These are phyloP conservation scores for Sebastes taczanowskii DNA, from an alignment of 2,797 vertebrate species.

Conservation along the genomic window DNA sequence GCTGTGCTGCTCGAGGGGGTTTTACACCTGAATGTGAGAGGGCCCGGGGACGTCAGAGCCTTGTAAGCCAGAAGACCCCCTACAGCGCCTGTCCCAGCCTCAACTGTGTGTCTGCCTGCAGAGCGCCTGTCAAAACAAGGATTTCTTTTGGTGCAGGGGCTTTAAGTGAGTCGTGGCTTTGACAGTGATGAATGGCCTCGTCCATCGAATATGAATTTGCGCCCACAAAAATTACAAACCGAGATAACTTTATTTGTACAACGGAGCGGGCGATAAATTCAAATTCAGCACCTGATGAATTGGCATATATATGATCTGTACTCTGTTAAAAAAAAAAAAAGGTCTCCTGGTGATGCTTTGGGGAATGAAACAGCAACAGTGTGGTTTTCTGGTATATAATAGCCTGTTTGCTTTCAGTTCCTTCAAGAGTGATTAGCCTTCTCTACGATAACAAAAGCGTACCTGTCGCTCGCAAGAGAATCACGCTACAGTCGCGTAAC, in stretches of 20 bases:
- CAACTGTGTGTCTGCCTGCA: conserved; percentile 85
- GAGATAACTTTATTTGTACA: conserved; percentile 83
- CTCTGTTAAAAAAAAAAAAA: conserved; percentile 6
- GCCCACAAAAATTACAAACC: conserved; percentile 50
- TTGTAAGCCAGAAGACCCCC: conserved; percentile 76
- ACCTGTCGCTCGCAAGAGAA: conserved; percentile 52
- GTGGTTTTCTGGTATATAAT: conserved; percentile 57
- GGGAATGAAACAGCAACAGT: conserved; percentile 61
- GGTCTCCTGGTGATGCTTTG: conserved; percentile 22
- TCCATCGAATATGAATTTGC: conserved; percentile 87
- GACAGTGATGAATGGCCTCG: conserved; percentile 93
- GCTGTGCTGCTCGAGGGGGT: conserved; percentile 56
- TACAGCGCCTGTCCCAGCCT: conserved; percentile 71
- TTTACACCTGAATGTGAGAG: conserved; percentile 80
- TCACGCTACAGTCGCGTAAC: conserved; percentile 41
- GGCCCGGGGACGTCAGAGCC: conserved; percentile 65
- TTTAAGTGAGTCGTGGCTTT: conserved; percentile 80
- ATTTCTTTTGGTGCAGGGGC: conserved; percentile 82
- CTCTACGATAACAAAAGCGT: conserved; percentile 59
- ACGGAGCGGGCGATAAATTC: conserved; percentile 53
- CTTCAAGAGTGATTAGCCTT: conserved; percentile 55
- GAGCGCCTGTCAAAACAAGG: conserved; percentile 91
- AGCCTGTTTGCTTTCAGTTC: conserved; percentile 60
- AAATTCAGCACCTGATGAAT: conserved; percentile 52
- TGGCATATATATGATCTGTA: conserved; percentile 39